phyloP scores from a whole-genome alignment of 2,797 vertebrate species.

The Sebastes steindachneri region DNA sequence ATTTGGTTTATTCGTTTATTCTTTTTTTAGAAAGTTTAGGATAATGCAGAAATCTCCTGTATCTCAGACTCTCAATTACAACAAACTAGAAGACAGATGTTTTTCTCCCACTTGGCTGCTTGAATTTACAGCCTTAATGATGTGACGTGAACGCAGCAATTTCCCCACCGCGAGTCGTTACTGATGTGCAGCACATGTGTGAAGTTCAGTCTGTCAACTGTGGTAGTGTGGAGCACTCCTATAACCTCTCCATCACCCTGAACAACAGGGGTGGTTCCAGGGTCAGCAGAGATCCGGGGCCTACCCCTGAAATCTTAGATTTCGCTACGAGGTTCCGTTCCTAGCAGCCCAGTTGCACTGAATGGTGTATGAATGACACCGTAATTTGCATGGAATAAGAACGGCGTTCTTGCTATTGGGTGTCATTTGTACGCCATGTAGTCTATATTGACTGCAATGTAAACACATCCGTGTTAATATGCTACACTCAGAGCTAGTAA shows the following conservation, averaged over 20 bases:
- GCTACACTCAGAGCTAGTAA: too few species aligned
- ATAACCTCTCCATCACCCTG: constrained; percentile 29
- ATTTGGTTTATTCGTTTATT: neutral
- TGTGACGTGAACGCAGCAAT: neutral
- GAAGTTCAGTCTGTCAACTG: constrained; percentile 32
- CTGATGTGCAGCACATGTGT: constrained; percentile 5
- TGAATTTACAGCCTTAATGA: neutral
- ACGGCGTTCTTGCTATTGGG: too few species aligned
- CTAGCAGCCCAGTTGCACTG: neutral
- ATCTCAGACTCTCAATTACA: neutral
- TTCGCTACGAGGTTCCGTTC: too few species aligned
- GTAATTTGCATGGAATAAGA: neutral
- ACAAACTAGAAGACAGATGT: neutral
- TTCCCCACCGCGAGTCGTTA: neutral
- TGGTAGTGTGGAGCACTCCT: constrained; percentile 4
- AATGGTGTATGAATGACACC: neutral
- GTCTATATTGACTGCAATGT: too few species aligned
- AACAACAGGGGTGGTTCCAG: neutral
- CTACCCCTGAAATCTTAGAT: neutral
- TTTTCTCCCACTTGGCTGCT: neutral
- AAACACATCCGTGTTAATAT: too few species aligned
- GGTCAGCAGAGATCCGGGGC: neutral
- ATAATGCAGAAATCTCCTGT: neutral
- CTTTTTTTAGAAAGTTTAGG: neutral
- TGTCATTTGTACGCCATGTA: too few species aligned